These are phyloP conservation scores for Oenanthe oenanthe DNA, from an alignment of 2,113 vertebrate species.

Conservation along the genomic window DNA sequence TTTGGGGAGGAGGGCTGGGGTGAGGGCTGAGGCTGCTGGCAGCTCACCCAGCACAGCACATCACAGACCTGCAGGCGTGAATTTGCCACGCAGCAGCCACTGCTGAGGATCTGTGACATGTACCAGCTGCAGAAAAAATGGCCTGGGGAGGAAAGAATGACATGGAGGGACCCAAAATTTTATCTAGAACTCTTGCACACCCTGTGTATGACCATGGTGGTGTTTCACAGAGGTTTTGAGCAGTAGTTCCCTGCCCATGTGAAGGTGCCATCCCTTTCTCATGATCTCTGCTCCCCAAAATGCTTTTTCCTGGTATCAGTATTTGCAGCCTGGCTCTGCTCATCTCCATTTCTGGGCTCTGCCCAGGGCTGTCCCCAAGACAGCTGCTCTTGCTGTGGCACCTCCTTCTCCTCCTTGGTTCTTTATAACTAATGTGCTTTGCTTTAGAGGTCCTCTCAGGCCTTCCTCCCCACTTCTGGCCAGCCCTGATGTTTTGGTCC, in stretches of 20 bases:
- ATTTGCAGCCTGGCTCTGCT: not conserved
- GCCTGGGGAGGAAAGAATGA: not conserved
- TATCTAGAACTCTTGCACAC: not conserved
- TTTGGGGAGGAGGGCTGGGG: not conserved
- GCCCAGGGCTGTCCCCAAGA: not conserved
- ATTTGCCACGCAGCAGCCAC: not conserved
- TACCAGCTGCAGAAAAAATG: not conserved
- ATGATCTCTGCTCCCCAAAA: not conserved
- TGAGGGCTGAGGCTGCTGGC: not conserved
- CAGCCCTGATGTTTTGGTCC: not conserved
- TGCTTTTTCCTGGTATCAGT: not conserved
- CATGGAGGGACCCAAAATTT: not conserved
- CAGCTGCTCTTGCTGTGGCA: not conserved
- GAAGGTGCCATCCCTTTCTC: not conserved
- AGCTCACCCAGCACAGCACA: not conserved
- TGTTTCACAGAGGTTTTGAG: not conserved
- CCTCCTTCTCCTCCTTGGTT: not conserved
- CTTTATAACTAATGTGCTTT: not conserved
- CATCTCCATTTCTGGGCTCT: not conserved
- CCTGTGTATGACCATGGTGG: not conserved
- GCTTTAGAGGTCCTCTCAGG: not conserved
- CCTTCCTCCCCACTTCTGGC: not conserved
- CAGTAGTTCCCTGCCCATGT: not conserved
- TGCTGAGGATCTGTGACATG: not conserved
- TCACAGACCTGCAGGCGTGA: not conserved